Evolutionary conservation across 1,140 invertebrate species (phyloP), one percentile per base, ranked within the genome.

Genomic region (Nymphalis io): DNA sequence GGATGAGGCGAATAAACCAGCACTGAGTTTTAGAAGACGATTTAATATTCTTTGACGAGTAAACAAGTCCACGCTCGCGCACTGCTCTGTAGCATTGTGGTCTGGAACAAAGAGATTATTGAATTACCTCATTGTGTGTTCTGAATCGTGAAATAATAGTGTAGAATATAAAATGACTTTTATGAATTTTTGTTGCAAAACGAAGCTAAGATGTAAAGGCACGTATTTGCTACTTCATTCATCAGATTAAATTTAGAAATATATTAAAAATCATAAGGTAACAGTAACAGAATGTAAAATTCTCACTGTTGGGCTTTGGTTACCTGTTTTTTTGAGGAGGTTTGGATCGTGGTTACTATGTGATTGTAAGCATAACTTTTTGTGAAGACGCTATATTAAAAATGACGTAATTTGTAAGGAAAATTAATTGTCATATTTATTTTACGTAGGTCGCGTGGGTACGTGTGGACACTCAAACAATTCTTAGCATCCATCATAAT

Each of bases 391-490:
- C 5, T 33, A 33, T 4, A 33, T 33, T 5, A 27, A 33, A 33
- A 33, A 33, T 8, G 1, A 8, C 1, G 27, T 33, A 33, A 0
- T 3, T 27, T 27, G 3, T 33, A 33, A 0, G 6, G 1, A 15
- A 51, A 48, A 51, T 5, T 16, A 16, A 51, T 27, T 20, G 10
- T 40, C 27, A 15, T 51, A 38, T 48, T 23, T 38, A 10, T 27
- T 27, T 55, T 68, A 21, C 1, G 18, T 83, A 97, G 96, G 96
- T 98, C 72, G 97, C 97, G 65, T 98, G 97, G 96, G 96, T 98
- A 4, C 93, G 96, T 39, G 96, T 98, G 33, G 97, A 98, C 81
- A 98, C 97, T 1, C 97, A 98, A 88, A 97, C 97, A 3, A 98
- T 98, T 75, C 91, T 98, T 33, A 97, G 96, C 23, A 97, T 98